Conservation (phyloP, 2,797 vertebrate species). For the Linurgus olivaceus region DNA sequence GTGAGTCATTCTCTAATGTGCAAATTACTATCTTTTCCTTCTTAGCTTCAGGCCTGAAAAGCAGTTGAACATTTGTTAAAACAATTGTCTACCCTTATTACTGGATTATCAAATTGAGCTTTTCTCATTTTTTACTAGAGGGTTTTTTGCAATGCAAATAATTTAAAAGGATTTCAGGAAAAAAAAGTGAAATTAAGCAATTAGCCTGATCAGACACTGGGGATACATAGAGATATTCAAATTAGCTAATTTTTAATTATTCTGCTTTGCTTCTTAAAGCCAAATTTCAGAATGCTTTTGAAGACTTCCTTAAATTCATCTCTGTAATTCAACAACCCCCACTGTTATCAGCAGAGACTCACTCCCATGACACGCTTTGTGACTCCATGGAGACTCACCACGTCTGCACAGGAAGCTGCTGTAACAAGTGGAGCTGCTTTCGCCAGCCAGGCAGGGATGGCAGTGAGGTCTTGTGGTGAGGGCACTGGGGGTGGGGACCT, state of each 20-base stretch:
- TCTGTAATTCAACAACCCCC: background rate
- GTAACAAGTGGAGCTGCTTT: background rate
- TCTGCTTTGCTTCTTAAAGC: background rate
- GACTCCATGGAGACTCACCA: background rate
- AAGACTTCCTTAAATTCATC: background rate
- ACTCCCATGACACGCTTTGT: background rate
- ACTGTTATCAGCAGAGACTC: background rate
- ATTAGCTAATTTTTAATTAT: constrained; percentile 2
- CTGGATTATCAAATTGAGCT: constrained; percentile 23
- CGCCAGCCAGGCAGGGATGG: background rate
- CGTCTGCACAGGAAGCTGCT: background rate
- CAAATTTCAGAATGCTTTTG: constrained; percentile 11
- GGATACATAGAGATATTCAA: background rate
- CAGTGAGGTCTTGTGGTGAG: rapidly evolving
- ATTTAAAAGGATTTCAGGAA: constrained; percentile 42
- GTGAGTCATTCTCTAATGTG: constrained; percentile 42
- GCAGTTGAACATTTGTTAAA: constrained; percentile 39
- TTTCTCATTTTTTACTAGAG: constrained; percentile 22
- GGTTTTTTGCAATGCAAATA: constrained; percentile 4
- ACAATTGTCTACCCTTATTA: constrained; percentile 37
- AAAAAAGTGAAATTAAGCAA: constrained; percentile 44
- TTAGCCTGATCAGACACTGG: background rate
- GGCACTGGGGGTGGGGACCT: background rate
- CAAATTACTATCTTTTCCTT: constrained; percentile 32
- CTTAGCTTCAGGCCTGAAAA: constrained; percentile 48